phyloP scores from a whole-genome alignment of 1,140 invertebrate species.

The Drosophila insularis region DNA sequence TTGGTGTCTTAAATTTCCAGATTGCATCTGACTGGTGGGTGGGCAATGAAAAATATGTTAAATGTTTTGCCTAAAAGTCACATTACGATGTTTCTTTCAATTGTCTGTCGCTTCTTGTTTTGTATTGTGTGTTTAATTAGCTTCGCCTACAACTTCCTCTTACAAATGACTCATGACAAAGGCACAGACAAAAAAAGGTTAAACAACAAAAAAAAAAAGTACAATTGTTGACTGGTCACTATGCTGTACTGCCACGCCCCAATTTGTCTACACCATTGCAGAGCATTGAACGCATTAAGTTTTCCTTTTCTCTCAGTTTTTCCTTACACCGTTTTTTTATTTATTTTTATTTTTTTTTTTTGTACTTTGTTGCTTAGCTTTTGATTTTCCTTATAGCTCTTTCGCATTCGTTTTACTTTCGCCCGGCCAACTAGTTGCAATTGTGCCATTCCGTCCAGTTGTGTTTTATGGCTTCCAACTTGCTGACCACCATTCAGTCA shows the following conservation, averaged over 20 bases:
- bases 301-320: slow-evolving; percentile 15
- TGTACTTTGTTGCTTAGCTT: slow-evolving; percentile 34
- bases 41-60: slow-evolving; percentile 25
- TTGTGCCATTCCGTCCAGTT: slow-evolving; percentile 56
- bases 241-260: slow-evolving; percentile 40
- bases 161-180: slow-evolving; percentile 11
- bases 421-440: slow-evolving; percentile 65
- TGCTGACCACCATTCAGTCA: slow-evolving; percentile 16
- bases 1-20: slow-evolving; percentile 18
- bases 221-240: slow-evolving; percentile 10
- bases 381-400: slow-evolving; percentile 43
- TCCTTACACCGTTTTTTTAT: slow-evolving; percentile 55
- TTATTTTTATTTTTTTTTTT: slow-evolving; percentile 70
- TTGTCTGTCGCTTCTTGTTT: slow-evolving; percentile 31
- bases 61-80: slow-evolving; percentile 11
- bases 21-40: slow-evolving; percentile 28
- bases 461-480: slow-evolving; percentile 63
- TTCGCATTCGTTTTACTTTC: slow-evolving; percentile 66
- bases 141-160: slow-evolving; percentile 70
- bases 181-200: background rate
- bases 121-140: slow-evolving; percentile 36
- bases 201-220: slow-evolving; percentile 4
- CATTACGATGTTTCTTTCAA: background rate
- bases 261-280: slow-evolving; percentile 1
- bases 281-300: slow-evolving; percentile 75